These are phyloP conservation scores for Drosophila anceps DNA, from an alignment of 2,888 invertebrate genomes.

Conservation along the genomic window DNA sequence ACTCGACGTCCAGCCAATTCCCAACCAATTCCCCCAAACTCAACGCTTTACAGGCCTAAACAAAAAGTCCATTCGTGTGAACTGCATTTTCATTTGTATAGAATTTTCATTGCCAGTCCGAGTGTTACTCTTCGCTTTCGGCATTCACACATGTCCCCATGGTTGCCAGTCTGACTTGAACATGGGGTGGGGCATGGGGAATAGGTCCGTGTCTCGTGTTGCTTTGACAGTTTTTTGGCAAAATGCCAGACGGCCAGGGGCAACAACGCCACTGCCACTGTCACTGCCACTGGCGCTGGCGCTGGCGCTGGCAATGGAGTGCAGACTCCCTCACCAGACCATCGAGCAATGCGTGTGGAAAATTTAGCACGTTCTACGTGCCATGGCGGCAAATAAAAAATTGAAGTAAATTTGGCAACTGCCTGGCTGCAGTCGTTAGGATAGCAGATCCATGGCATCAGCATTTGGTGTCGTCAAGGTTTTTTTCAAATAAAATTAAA, in stretches of 20 bases:
- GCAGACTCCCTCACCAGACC: constrained; percentile 29
- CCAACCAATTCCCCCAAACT: constrained; percentile 18
- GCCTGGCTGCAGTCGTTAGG: constrained; percentile 67
- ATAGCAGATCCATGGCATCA: constrained; percentile 60
- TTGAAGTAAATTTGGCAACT: constrained; percentile 79
- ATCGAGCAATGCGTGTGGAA: constrained; percentile 76
- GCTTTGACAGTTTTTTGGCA: constrained; percentile 79
- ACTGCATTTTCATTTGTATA: constrained; percentile 81
- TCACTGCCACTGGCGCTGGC: constrained; percentile 33
- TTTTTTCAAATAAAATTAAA: constrained; percentile 40
- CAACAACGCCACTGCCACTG: constrained; percentile 39
- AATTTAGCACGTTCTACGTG: constrained; percentile 80
- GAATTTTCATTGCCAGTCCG: constrained; percentile 74
- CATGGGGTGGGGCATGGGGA: constrained; percentile 13
- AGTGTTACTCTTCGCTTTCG: constrained; percentile 56
- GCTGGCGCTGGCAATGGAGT: constrained; percentile 36
- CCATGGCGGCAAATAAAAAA: constrained; percentile 74
- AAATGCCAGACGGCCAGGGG: constrained; percentile 62
- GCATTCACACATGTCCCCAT: constrained; percentile 61
- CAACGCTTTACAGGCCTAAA: constrained; percentile 40
- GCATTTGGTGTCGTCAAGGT: constrained; percentile 60
- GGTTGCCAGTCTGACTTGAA: constrained; percentile 36
- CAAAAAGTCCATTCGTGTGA: constrained; percentile 67
- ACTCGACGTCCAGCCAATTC: constrained; percentile 32
- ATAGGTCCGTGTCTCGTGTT: constrained; percentile 65